Base-by-base conservation (phyloP, 2,113 vertebrate species). In the Nannobrachium achirus region DNA sequence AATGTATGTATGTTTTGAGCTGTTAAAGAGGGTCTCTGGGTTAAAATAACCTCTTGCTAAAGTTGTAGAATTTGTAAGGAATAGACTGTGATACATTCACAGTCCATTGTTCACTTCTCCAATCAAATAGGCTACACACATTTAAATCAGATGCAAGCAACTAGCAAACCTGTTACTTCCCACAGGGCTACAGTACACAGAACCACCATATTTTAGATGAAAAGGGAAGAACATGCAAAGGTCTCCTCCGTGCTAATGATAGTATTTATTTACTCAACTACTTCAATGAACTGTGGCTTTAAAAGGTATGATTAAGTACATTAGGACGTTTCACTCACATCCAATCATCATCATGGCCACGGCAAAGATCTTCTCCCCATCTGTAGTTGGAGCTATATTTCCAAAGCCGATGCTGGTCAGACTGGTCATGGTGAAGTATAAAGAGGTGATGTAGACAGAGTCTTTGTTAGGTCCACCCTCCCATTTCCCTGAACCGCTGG, bases 291-390 rank as follows among this genome's bases (percentile, higher is more conserved):
- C 2, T 75, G 71, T 60, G 60, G 78, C 68, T 53, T 73, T 75
- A 79, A 80, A 83, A 61, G 72, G 66, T 61, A 77, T 62, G 68
- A 11, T 60, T 71, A 44, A 57, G 13, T 25, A 25, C 20, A 25
- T 25, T 25, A 25, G n/a, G n/a, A n/a, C n/a, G n/a, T n/a, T n/a
- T n/a, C 89, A 99, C 98, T 99, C 89, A 99, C 98, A 99, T 90
- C 98, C 98, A 78, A 99, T 98, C 98, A 99, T 99, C 98, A 99
- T 99, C 94, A 98, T 99, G 76, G 97, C 98, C 79, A 99, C 98
- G 0, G 98, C 98, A 25, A 99, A 99, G 89, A 98, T 98, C 90
- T 99, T 99, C 94, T 99, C 98, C 1, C 95, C 96, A 9, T 99
- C 97, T 0, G 98, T 99, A 0, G 97, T 99, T 0, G 97, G 98